These are phyloP conservation scores for Peribatodes rhomboidaria DNA, from an alignment of 2,888 invertebrate species.

Conservation along the genomic window DNA sequence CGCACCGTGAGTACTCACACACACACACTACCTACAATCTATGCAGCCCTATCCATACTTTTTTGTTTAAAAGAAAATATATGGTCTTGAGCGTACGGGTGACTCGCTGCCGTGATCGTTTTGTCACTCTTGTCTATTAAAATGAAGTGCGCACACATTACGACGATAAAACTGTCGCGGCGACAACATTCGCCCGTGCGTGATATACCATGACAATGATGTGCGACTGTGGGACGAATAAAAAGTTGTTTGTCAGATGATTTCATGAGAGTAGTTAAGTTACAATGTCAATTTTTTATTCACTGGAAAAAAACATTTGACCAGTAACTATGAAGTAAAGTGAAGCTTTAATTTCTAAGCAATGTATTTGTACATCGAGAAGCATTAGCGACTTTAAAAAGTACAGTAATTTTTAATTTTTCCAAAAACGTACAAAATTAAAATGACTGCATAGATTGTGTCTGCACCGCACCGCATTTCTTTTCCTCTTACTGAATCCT, in stretches of 20 bases:
- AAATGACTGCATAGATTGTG: conserved; percentile 49
- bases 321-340: not conserved
- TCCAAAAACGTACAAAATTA: conserved; percentile 2
- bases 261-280: not conserved
- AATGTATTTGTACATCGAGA: not conserved
- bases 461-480: conserved; percentile 44
- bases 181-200: too few relatives aligned
- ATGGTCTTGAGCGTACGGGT: too few relatives aligned
- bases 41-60: conserved; percentile 32
- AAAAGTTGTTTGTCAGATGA: not conserved
- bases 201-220: not conserved
- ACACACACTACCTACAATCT: conserved; percentile 34
- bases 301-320: not conserved
- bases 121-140: too few relatives aligned
- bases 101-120: too few relatives aligned
- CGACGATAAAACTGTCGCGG: too few relatives aligned
- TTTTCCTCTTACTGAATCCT: conserved; percentile 22
- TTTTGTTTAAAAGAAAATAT: too few relatives aligned
- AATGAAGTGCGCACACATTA: too few relatives aligned
- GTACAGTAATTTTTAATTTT: not conserved
- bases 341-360: not conserved
- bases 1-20: conserved; percentile 92
- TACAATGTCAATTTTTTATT: too few relatives aligned
- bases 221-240: conserved; percentile 1
- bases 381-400: conserved; percentile 5